phyloP scores from a whole-genome alignment of 2,888 invertebrate genomes.

The Zaprionus obscuricornis region DNA sequence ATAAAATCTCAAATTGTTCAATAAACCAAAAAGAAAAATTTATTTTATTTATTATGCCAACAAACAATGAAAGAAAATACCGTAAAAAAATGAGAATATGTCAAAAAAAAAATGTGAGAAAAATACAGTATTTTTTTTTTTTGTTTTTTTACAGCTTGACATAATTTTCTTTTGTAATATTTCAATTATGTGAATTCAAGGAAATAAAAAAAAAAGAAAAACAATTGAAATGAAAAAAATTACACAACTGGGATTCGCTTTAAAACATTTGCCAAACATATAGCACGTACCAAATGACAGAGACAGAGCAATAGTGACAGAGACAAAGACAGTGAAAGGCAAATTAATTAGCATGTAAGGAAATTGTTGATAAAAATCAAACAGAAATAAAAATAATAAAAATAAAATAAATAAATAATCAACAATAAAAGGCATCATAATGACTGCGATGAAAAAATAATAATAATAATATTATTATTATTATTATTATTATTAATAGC shows the following conservation, averaged over 20 bases:
- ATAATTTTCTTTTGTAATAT: too few species aligned
- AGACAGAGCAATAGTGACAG: background rate
- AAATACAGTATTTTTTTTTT: too few species aligned
- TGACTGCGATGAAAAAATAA: slow-evolving; percentile 57
- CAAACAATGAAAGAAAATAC: slow-evolving; percentile 2
- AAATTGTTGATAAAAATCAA: slow-evolving; percentile 71
- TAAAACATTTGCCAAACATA: slow-evolving; percentile 2
- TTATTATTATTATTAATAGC: slow-evolving; percentile 75
- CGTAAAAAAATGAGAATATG: background rate
- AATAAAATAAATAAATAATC: slow-evolving; percentile 38
- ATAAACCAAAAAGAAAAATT: slow-evolving; percentile 35
- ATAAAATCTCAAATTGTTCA: slow-evolving; percentile 51
- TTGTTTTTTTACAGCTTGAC: too few species aligned
- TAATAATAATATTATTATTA: slow-evolving; percentile 39
- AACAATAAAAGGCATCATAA: slow-evolving; percentile 59
- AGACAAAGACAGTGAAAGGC: slow-evolving; percentile 12
- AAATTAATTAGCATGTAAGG: slow-evolving; percentile 73
- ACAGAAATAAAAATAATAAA: slow-evolving; percentile 13
- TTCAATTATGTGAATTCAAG: slow-evolving; percentile 42
- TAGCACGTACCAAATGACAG: background rate
- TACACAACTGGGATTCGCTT: slow-evolving; percentile 19
- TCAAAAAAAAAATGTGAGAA: too few species aligned
- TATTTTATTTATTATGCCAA: slow-evolving; percentile 40
- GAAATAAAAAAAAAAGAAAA: slow-evolving; percentile 7
- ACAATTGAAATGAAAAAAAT: slow-evolving; percentile 18